Percentiles rank a stretch among this genome's conserved stretches.
phyloP scores from a whole-genome alignment of 2,113 vertebrate species.

The Rhynchopsitta pachyrhyncha region DNA sequence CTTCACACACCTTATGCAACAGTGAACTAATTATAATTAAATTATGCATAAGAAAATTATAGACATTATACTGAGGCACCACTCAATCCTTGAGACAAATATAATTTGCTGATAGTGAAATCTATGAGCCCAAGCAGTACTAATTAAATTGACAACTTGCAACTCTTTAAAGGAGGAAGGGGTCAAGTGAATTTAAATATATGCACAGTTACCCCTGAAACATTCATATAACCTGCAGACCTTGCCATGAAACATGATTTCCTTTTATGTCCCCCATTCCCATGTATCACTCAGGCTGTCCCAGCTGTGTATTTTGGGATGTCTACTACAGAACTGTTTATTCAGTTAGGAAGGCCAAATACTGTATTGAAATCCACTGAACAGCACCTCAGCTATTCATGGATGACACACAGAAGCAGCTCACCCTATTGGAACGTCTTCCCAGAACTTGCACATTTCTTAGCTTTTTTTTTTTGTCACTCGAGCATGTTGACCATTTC shows the following conservation, averaged over 20 bases:
- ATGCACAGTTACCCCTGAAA: neutral
- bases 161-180: neutral
- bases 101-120: neutral
- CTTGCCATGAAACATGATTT: neutral
- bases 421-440: neutral
- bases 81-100: neutral
- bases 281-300: neutral
- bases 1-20: neutral
- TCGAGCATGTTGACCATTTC: neutral
- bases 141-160: neutral
- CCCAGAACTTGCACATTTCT: neutral
- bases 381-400: neutral
- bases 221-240: neutral
- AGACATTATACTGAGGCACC: neutral
- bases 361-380: neutral
- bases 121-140: neutral
- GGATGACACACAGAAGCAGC: neutral
- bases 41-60: neutral
- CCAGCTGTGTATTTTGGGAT: neutral
- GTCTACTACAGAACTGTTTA: neutral
- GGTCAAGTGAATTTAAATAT: neutral
- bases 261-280: neutral
- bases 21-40: neutral
- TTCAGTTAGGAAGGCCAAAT: neutral
- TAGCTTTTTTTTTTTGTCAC: too few relatives aligned